Evolutionary conservation across 2,888 invertebrate species (phyloP), one percentile per base, ranked within the genome.

Genomic region (Vannuccia rotundouncinata): DNA sequence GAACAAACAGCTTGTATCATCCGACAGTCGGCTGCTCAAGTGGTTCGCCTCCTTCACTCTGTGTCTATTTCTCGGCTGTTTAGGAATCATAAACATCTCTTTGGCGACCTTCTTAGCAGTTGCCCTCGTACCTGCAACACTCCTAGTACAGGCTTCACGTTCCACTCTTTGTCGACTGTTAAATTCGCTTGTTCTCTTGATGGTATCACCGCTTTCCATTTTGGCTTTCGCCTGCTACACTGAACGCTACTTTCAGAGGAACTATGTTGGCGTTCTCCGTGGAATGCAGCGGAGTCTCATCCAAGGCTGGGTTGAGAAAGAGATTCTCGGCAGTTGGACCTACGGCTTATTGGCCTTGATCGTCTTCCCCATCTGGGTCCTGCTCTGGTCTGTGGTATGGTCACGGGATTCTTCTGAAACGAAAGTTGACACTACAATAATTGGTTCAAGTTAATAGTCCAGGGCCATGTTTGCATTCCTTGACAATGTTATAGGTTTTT

Each of bases 241-340:
- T 5, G 45, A 45, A 10, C 45, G 45, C 45, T 5, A 10, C 17
- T 45, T 45, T 17, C 10, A 17, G 45, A 5, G 5, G 5, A 45
- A 45, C 17, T 45, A 5, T 17, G 45, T 17, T 45, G 5, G 10
- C 45, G 17, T 45, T 45, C 17, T 45, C 10, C 10, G 5, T 45
- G 10, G 45, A 5, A 45, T 45, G 10, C 45, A 45, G 45, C 31
- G 45, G 25, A 27, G 31, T 27, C n/a, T 77, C 1, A 1, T 77
- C 2, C 77, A 77, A n/a, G 30, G 1, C 27, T 77, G 59, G 77
- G 45, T 45, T 1, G 77, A 77, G 27, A 29, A 25, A 31, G 77
- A 77, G 30, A 27, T 77, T 1, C 45, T 77, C 1, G 77, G 77
- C 45, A 77, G 77, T 31, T 77, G 77, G 77, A 77, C 77, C 31